phyloP scores from a whole-genome alignment of 2,888 invertebrate species.

The Pseudococcus viburni region DNA sequence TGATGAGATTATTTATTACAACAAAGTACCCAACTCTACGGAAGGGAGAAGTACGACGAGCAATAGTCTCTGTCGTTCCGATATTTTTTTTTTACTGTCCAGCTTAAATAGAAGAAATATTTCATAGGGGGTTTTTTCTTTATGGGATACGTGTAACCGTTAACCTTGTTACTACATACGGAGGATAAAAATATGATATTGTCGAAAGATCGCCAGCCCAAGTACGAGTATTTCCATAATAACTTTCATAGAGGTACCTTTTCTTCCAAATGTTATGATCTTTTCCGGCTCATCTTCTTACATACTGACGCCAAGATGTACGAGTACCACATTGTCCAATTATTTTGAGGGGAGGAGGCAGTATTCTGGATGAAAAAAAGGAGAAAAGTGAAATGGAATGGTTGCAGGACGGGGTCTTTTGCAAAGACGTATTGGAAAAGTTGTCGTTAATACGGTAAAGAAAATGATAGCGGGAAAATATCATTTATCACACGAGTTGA shows the following conservation, averaged over 20 bases:
- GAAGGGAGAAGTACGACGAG: background rate
- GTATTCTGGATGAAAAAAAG: background rate
- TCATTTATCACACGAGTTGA: constrained; percentile 5
- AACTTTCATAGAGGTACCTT: background rate
- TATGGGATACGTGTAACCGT: background rate
- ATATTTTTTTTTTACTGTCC: background rate
- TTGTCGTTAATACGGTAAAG: background rate
- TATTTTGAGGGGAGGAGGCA: too few relatives aligned
- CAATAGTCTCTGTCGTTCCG: background rate
- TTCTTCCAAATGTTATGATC: background rate
- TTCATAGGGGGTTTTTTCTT: background rate
- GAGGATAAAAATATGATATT: background rate
- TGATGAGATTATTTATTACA: constrained; percentile 2
- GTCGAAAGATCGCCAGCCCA: background rate
- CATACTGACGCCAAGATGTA: background rate
- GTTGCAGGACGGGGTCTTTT: background rate
- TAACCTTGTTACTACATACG: constrained; percentile 7
- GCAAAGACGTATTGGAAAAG: background rate
- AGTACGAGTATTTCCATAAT: background rate
- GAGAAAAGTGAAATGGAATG: background rate
- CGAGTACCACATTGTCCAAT: background rate
- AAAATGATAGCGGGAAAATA: background rate
- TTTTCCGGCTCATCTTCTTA: background rate
- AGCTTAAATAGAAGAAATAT: constrained; percentile 7
- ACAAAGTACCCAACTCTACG: background rate